Evolutionary conservation across 2,888 invertebrate species (phyloP).

Genomic region (Drosophila hamatofila): DNA sequence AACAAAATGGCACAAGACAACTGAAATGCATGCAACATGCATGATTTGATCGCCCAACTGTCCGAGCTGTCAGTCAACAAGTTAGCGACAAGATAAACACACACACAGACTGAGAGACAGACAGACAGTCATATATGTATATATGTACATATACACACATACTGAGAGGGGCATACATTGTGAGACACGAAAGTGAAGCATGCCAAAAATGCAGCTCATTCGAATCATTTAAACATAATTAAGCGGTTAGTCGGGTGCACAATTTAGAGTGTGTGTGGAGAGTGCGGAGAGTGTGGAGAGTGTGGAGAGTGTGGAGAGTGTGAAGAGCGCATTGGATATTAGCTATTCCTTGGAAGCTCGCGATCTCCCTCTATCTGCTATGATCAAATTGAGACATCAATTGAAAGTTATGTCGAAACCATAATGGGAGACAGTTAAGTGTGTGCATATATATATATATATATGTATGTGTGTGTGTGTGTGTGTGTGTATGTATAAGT

Average conservation of each 20-base stretch:
- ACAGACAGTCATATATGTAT: conserved; percentile 10
- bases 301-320: not conserved
- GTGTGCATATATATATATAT: no score
- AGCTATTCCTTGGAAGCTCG: not conserved
- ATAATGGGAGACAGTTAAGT: conserved; percentile 48
- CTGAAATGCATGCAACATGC: conserved; percentile 56
- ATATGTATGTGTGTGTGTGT: conserved; percentile 1
- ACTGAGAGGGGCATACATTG: not conserved
- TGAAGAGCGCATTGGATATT: not conserved
- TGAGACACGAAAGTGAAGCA: conserved; percentile 43
- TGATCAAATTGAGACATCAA: conserved; percentile 74
- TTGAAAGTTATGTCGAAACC: conserved; percentile 66
- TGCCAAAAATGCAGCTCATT: conserved; percentile 72
- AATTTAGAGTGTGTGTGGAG: not conserved
- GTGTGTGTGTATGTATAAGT: not conserved
- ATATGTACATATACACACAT: not conserved
- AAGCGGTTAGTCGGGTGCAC: conserved; percentile 54
- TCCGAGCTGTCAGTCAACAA: conserved; percentile 59
- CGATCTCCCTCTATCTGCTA: conserved; percentile 4
- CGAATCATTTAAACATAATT: conserved; percentile 73
- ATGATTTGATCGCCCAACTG: conserved; percentile 61
- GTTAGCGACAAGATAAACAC: conserved; percentile 64
- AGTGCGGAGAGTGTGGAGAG: not conserved
- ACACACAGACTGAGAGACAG: conserved; percentile 28
- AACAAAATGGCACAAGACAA: conserved; percentile 58